These are phyloP conservation scores for Spodoptera litura DNA, from an alignment of 1,140 invertebrate species.

Conservation along the genomic window DNA sequence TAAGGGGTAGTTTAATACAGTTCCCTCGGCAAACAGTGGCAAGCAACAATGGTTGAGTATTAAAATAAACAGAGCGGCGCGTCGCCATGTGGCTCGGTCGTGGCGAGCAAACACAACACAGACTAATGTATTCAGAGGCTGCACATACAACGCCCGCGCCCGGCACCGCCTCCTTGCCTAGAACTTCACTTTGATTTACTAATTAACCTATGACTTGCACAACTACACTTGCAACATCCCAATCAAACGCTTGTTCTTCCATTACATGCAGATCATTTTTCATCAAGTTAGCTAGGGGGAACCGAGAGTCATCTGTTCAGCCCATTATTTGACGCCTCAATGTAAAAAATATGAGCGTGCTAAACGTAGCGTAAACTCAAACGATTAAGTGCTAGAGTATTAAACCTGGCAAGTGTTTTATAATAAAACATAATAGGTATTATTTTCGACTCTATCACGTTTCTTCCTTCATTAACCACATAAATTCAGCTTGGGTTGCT, in stretches of 20 bases:
- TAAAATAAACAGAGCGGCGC: slow-evolving; percentile 80
- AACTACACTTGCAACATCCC: slow-evolving; percentile 36
- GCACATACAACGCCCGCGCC: slow-evolving; percentile 49
- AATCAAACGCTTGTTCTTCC: slow-evolving; percentile 25
- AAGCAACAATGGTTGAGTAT: slow-evolving; percentile 82
- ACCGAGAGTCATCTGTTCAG: slow-evolving; percentile 35
- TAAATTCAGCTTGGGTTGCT: no score
- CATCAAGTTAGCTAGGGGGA: slow-evolving; percentile 41
- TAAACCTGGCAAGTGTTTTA: neutral
- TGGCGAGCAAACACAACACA: slow-evolving; percentile 75
- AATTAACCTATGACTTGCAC: slow-evolving; percentile 49
- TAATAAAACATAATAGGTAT: neutral
- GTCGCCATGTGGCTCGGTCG: slow-evolving; percentile 75
- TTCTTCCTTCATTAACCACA: no score
- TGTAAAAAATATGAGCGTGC: slow-evolving; percentile 39
- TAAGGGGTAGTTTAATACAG: slow-evolving; percentile 80
- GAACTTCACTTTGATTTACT: slow-evolving; percentile 48
- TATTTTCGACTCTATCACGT: no score
- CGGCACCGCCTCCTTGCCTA: slow-evolving; percentile 26
- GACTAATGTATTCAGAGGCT: slow-evolving; percentile 79
- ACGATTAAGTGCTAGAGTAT: slow-evolving; percentile 16
- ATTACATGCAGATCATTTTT: slow-evolving; percentile 35
- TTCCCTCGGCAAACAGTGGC: slow-evolving; percentile 75
- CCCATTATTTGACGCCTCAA: slow-evolving; percentile 38
- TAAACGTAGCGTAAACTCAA: slow-evolving; percentile 43